Conservation (phyloP, 2,888 invertebrate genomes). For the Caenorhabditis japonica region DNA sequence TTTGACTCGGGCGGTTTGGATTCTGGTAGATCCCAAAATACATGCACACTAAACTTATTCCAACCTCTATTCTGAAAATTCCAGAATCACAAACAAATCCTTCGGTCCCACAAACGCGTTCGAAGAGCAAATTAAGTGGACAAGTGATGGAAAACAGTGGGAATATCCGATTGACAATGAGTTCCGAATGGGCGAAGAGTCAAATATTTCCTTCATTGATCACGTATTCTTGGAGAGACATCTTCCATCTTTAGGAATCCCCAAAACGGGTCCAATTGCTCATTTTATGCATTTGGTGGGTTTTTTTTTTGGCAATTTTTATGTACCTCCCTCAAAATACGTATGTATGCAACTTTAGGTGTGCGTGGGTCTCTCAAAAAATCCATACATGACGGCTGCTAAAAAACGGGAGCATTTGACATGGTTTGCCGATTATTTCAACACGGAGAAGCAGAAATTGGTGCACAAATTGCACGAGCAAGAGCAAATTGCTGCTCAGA, state of each 20-base stretch:
- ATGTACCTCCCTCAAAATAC: background rate
- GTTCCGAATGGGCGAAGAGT: constrained; percentile 80
- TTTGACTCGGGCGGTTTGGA: too few species aligned
- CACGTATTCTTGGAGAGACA: constrained; percentile 92
- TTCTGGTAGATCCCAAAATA: too few species aligned
- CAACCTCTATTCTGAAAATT: too few species aligned
- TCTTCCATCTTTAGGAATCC: constrained; percentile 86
- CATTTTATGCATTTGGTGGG: constrained; percentile 98
- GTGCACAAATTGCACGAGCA: constrained; percentile 65
- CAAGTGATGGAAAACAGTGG: constrained; percentile 94
- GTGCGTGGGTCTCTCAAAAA: constrained; percentile 87
- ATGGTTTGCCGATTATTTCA: constrained; percentile 85
- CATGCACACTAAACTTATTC: too few species aligned
- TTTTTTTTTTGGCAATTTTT: constrained; percentile 6
- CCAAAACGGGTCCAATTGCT: constrained; percentile 88
- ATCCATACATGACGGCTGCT: constrained; percentile 88
- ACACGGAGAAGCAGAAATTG: constrained; percentile 61
- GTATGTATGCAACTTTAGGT: constrained; percentile 42
- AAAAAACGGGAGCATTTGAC: constrained; percentile 90
- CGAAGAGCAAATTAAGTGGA: constrained; percentile 94
- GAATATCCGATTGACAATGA: constrained; percentile 97
- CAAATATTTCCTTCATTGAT: constrained; percentile 85
- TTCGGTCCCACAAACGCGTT: constrained; percentile 84
- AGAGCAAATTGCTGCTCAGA: constrained; percentile 63
- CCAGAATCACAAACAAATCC: constrained; percentile 62